phyloP scores from a whole-genome alignment of 2,797 vertebrate genomes.

The Helostoma temminkii region DNA sequence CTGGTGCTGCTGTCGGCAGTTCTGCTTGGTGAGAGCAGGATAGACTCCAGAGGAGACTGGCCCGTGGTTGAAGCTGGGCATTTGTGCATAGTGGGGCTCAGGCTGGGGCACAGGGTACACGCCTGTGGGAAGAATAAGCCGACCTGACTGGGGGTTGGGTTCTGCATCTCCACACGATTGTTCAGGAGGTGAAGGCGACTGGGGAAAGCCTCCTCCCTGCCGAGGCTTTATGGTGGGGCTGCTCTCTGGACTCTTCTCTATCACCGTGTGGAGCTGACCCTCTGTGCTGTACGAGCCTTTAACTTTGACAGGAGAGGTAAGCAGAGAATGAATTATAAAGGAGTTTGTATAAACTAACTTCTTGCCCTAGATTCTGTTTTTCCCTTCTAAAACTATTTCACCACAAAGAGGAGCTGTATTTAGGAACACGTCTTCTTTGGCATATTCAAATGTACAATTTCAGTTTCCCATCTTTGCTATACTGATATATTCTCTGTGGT shows the following conservation, averaged over 20 bases:
- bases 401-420: too few relatives aligned
- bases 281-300: constrained; percentile 83
- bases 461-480: not conserved
- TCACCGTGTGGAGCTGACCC: constrained; percentile 92
- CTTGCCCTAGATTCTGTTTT: too few relatives aligned
- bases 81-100: constrained; percentile 91
- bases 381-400: too few relatives aligned
- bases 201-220: constrained; percentile 73
- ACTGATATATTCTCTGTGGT: not conserved
- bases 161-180: constrained; percentile 66
- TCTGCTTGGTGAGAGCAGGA: constrained; percentile 89
- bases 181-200: constrained; percentile 21
- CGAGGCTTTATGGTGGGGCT: constrained; percentile 91
- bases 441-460: not conserved
- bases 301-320: constrained; percentile 55
- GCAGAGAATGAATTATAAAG: not conserved
- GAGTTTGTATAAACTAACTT: too few relatives aligned
- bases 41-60: constrained; percentile 80
- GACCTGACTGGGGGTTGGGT: constrained; percentile 79
- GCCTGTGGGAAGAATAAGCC: constrained; percentile 86
- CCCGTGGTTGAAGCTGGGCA: constrained; percentile 77
- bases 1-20: constrained; percentile 48
- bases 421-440: too few relatives aligned
- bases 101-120: constrained; percentile 88
- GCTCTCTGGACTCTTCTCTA: constrained; percentile 95